A percentile compares a stretch with the other conserved stretches of the same genome.
Conservation (phyloP, 2,113 vertebrate species). For the Oncorhynchus mykiss region DNA sequence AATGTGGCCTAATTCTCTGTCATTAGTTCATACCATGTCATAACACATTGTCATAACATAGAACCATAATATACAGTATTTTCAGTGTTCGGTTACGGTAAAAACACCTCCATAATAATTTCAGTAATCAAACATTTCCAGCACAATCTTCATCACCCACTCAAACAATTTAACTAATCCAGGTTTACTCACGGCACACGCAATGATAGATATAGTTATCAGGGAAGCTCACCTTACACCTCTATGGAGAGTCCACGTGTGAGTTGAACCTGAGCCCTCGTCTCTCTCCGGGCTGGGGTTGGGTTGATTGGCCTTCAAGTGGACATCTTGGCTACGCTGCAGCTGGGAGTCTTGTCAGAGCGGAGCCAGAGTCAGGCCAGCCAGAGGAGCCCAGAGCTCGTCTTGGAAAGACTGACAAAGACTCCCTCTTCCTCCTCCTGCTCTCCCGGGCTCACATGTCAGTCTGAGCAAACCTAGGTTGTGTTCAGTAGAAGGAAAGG, state of each 20-base stretch:
- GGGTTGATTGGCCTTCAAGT: neutral
- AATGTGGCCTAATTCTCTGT: neutral
- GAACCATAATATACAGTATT: neutral
- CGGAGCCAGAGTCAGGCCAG: conserved; percentile 6
- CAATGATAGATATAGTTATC: no score
- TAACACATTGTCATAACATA: neutral
- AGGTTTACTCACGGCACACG: neutral
- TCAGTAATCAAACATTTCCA: neutral
- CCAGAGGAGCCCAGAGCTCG: conserved; percentile 29
- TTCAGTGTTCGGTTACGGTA: no score
- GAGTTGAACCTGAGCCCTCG: neutral
- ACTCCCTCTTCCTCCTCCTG: neutral
- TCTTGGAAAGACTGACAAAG: conserved; percentile 20
- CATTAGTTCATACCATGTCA: neutral
- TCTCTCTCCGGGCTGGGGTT: neutral
- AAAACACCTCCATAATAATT: no score
- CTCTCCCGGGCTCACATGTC: neutral
- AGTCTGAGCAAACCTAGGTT: neutral
- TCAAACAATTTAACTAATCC: neutral
- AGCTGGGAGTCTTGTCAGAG: conserved; percentile 48
- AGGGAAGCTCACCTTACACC: neutral
- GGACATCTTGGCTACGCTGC: conserved; percentile 33
- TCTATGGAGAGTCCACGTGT: neutral
- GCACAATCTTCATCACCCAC: neutral
- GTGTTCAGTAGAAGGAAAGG: no score